Conservation (phyloP, 2,888 invertebrate species). For the Phortica okadai region DNA sequence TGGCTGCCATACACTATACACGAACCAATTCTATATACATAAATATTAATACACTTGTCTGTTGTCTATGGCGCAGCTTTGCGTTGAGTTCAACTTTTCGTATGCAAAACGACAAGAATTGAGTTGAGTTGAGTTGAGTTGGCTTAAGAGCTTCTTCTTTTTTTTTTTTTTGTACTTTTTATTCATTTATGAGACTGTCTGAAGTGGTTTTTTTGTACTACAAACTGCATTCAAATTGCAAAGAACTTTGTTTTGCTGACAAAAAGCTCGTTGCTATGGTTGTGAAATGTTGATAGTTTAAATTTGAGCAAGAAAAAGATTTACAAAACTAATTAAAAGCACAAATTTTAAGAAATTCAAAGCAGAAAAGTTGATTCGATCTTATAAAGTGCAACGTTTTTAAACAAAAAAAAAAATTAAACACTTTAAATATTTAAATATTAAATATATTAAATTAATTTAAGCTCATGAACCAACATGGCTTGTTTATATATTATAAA, state of each 20-base stretch:
- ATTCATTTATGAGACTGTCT: neutral
- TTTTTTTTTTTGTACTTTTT: neutral
- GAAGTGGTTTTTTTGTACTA: neutral
- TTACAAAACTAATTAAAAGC: no score
- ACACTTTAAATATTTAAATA: no score
- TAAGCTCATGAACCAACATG: no score
- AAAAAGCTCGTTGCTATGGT: neutral
- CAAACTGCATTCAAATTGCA: neutral
- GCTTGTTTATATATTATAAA: no score
- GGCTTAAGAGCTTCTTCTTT: neutral
- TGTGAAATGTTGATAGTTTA: neutral
- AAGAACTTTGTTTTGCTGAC: neutral
- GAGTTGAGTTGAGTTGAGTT: neutral
- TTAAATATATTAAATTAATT: no score
- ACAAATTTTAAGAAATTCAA: no score
- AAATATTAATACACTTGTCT: slow-evolving; percentile 14
- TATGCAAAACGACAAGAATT: neutral
- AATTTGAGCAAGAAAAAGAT: no score
- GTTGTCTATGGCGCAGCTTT: neutral
- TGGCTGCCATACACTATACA: neutral
- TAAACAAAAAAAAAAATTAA: no score
- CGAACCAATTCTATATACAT: neutral
- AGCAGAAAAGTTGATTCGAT: no score
- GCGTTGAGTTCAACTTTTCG: neutral
- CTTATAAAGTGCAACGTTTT: no score